These are phyloP conservation scores for Ligdia adustata DNA, from an alignment of 2,888 invertebrate species.

Conservation along the genomic window DNA sequence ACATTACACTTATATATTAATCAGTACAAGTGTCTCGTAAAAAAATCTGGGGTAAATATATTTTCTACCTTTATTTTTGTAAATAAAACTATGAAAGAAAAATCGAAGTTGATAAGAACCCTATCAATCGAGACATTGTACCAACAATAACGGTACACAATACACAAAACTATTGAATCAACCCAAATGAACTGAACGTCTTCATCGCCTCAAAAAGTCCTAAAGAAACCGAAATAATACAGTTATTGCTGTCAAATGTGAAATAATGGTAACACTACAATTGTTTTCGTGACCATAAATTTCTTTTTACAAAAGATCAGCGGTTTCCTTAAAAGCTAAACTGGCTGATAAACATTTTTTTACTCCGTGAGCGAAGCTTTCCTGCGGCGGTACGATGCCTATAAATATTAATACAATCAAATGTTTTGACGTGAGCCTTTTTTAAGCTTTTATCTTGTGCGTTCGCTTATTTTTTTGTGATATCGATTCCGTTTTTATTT, in stretches of 20 bases:
- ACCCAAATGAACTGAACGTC: slow-evolving; percentile 63
- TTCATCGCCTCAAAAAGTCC: slow-evolving; percentile 52
- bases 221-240: slow-evolving; percentile 70
- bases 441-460: slow-evolving; percentile 81
- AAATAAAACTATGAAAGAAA: neutral
- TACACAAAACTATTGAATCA: slow-evolving; percentile 54
- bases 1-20: too few species aligned
- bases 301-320: slow-evolving; percentile 80
- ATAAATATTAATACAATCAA: slow-evolving; percentile 85
- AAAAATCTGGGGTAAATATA: too few species aligned
- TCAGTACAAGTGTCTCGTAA: too few species aligned
- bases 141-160: slow-evolving; percentile 38
- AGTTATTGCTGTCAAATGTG: slow-evolving; percentile 80
- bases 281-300: slow-evolving; percentile 82
- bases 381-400: slow-evolving; percentile 77
- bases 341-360: slow-evolving; percentile 83
- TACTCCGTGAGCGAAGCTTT: slow-evolving; percentile 61
- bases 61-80: too few species aligned
- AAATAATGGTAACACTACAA: slow-evolving; percentile 81
- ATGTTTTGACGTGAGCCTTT: slow-evolving; percentile 84
- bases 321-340: slow-evolving; percentile 84
- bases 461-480: slow-evolving; percentile 78
- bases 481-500: slow-evolving; percentile 81
- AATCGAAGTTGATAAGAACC: slow-evolving; percentile 15
- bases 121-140: slow-evolving; percentile 30